Evolutionary conservation across 2,797 vertebrate species (phyloP), one percentile per base, ranked within the genome.

Genomic region (Monodelphis domestica): DNA sequence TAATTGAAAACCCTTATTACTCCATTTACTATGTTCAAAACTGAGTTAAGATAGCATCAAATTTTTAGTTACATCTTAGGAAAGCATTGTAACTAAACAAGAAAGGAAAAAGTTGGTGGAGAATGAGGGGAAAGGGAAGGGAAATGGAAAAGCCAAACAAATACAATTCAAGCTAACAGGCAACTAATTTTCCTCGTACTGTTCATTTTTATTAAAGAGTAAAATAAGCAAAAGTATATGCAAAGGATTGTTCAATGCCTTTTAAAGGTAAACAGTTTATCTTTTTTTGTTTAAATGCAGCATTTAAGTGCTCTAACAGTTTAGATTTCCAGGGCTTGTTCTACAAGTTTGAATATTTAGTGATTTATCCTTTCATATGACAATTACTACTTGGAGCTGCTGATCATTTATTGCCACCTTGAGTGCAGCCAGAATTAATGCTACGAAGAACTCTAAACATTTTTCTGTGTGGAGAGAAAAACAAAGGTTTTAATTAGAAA

Each of bases 391-490:
- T 89, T 33, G 90, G 92, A 89, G 88, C 63, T 95, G 95, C 53
- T 88, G 87, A 21, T 89, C 24, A 94, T 29, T 91, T 94, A 59
- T 2, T 91, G 96, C 78, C 92, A 94, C 93, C 93, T 38, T 92
- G 89, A 94, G 94, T 90, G 93, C 89, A 93, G 53, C 55, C 84
- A 93, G 93, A 96, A 91, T 26, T 94, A 95, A 57, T 57, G 89
- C 90, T 87, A 97, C 0, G 59, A 59, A 95, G 89, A 92, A 57
- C n/a, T 26, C 89, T 95, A 93, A 91, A 94, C 87, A 94, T 89
- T 90, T 95, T 95, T 97, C 59, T 89, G 93, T 89, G 63, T 90
- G 70, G 87, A 95, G 95, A 91, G 10, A 55, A 95, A 92, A 94
- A 87, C 14, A 95, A 26, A 38, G 10, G 90, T 87, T 15, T 90